Evolutionary conservation across 2,888 invertebrate genomes (phyloP), one percentile per base, ranked within the genome.

Genomic region (Erebia aethiops): DNA sequence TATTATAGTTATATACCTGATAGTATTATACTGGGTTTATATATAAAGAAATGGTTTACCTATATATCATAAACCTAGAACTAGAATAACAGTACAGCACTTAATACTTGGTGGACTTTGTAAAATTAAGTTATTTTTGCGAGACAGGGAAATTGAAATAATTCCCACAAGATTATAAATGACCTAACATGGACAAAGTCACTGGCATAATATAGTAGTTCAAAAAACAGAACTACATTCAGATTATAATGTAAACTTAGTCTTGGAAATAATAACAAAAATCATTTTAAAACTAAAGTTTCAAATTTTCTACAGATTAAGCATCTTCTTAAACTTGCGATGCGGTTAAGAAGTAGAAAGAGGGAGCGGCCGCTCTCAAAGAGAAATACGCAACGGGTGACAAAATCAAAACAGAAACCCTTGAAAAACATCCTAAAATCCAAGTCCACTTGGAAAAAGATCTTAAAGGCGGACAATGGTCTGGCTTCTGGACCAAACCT

Each of bases 341-440:
- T 95, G 95, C 95, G 95, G 94, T 90, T 95, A 85, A 94, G 96
- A 87, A 95, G 95, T 87, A 95, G 95, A 80, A 95, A 95, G 83
- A 94, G 95, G 83, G 94, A 94, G 89, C 94, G 94, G 78, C 92
- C 94, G 84, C 90, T 94, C 88, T 89, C 90, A 81, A 87, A 84
- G 79, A 87, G 84, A 78, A 84, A 77, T 76, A 78, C 84, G 66
- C 80, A 82, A 43, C 87, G 83, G 79, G 82, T 88, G 7, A 82
- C 87, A 0, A 90, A 86, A 69, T 76, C 89, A 21, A 86, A 87
- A 71, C 82, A 84, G 62, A 87, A 86, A 75, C 79, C 87, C 0
- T 75, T 86, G 2, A 85, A 78, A 49, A 83, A 82, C 85, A 2
- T 68, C 87, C 76, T 85, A 1, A 86, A 85, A 72, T 77, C 85